Percentiles rank a stretch among this genome's conserved stretches.
Conservation (phyloP, 1,140 invertebrate genomes). For the Papilio polytes region DNA sequence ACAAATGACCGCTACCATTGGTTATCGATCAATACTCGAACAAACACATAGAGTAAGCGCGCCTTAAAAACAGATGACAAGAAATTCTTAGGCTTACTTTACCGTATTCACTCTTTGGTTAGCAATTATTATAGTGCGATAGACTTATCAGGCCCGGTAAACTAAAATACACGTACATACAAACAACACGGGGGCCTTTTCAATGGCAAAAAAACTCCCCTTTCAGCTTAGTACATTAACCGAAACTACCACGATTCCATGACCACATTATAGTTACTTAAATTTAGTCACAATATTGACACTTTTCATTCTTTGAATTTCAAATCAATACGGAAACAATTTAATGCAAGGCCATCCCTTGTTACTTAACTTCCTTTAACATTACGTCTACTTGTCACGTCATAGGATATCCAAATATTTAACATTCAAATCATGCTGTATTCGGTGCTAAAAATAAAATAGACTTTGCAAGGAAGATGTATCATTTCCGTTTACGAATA, state of each 20-base stretch:
- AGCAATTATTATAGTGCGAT: too few relatives aligned
- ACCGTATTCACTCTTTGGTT: too few relatives aligned
- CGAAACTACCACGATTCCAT: too few relatives aligned
- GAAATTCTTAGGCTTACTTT: too few relatives aligned
- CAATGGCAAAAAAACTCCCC: too few relatives aligned
- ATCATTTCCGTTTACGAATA: conserved; percentile 13
- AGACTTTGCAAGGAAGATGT: not conserved
- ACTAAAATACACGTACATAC: too few relatives aligned
- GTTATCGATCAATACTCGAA: conserved; percentile 39
- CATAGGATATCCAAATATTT: conserved; percentile 2
- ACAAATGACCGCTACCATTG: conserved; percentile 34
- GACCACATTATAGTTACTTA: not conserved
- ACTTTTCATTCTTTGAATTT: conserved; percentile 5
- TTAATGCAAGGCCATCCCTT: conserved; percentile 24
- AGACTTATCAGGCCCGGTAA: too few relatives aligned
- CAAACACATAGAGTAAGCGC: not conserved
- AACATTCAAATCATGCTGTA: conserved; percentile 15
- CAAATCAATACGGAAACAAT: conserved; percentile 20
- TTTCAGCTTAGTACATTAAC: too few relatives aligned
- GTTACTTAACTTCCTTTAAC: conserved; percentile 26
- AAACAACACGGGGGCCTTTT: too few relatives aligned
- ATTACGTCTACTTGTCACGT: conserved; percentile 11
- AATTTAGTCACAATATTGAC: not conserved
- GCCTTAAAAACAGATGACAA: not conserved
- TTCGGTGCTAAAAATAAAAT: conserved; percentile 33